Evolutionary conservation across 2,888 invertebrate genomes (phyloP).

Genomic region (Synergus laeviventris): DNA sequence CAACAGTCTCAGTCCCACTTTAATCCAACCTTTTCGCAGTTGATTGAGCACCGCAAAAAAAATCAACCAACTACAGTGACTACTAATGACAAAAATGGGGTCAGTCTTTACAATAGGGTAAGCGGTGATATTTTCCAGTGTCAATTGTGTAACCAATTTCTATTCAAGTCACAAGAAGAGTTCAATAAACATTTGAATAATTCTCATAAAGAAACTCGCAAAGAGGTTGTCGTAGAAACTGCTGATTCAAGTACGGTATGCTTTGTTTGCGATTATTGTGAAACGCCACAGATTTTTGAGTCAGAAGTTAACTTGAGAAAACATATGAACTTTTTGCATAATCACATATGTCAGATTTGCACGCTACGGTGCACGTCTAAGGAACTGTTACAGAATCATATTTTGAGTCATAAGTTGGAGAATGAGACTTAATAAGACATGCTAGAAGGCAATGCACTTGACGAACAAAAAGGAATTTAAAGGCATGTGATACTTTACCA

Average conservation of each 20-base stretch:
- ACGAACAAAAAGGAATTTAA: not conserved
- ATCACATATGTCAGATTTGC: slow-evolving; percentile 53
- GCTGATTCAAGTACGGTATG: slow-evolving; percentile 27
- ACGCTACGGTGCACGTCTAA: slow-evolving; percentile 41
- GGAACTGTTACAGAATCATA: slow-evolving; percentile 40
- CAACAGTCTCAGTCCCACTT: not conserved
- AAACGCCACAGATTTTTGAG: slow-evolving; percentile 36
- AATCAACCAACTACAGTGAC: not conserved
- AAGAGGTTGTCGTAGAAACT: not conserved
- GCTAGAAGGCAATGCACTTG: not conserved
- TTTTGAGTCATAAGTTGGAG: slow-evolving; percentile 6
- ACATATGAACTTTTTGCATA: slow-evolving; percentile 52
- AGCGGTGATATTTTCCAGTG: slow-evolving; percentile 22
- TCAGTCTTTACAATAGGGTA: not conserved
- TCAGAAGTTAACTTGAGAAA: slow-evolving; percentile 40
- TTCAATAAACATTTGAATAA: slow-evolving; percentile 1
- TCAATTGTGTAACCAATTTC: slow-evolving; percentile 9
- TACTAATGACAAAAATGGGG: not conserved
- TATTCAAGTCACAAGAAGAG: not conserved
- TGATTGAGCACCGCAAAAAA: not conserved
- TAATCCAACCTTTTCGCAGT: not conserved
- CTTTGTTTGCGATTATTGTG: slow-evolving; percentile 55
- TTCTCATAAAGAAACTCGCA: not conserved
- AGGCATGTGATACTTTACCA: no score
- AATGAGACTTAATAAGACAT: slow-evolving; percentile 5